Conservation (phyloP, 2,797 vertebrate genomes). For the Pangasius mekongensis region DNA sequence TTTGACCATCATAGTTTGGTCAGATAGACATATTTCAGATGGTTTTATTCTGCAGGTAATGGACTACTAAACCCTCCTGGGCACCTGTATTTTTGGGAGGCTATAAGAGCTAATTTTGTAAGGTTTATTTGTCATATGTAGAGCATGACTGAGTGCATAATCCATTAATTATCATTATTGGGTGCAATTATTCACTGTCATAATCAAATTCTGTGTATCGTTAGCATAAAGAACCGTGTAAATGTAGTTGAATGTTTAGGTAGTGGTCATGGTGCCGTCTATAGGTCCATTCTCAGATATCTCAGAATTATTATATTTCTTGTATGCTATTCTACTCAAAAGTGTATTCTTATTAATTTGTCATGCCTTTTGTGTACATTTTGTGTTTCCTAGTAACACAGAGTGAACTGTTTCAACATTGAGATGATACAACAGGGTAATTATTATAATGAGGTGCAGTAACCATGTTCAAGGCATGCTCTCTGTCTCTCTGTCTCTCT, state of each 20-base stretch:
- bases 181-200: neutral
- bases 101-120: neutral
- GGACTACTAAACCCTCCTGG: neutral
- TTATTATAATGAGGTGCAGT: neutral
- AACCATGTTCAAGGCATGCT: neutral
- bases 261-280: neutral
- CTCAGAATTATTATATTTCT: neutral
- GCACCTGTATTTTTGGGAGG: neutral
- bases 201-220: neutral
- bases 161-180: neutral
- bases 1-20: neutral
- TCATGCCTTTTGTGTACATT: neutral
- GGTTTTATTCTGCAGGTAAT: neutral
- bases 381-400: neutral
- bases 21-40: neutral
- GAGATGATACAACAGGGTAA: neutral
- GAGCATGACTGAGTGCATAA: neutral
- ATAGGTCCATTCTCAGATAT: neutral
- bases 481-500: neutral
- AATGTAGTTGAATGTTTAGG: neutral
- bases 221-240: neutral
- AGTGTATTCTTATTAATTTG: neutral
- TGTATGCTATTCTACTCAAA: neutral
- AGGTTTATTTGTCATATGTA: neutral
- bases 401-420: neutral